phyloP scores from a whole-genome alignment of 2,888 invertebrate genomes.

The Epinotia bilunana region DNA sequence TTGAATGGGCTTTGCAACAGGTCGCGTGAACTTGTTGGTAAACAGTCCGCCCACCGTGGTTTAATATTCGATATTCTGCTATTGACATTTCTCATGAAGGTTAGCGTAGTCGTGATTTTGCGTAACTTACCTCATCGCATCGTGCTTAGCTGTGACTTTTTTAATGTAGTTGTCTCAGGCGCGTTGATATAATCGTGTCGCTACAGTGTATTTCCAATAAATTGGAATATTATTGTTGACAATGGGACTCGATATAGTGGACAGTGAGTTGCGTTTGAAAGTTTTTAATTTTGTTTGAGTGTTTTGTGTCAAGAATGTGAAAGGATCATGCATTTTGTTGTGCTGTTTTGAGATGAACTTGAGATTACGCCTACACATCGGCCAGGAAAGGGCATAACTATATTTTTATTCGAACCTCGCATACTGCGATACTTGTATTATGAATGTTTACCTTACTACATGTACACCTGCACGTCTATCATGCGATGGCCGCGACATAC shows the following conservation, averaged over 20 bases:
- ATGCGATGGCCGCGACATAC: too few species aligned
- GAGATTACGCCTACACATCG: constrained; percentile 39
- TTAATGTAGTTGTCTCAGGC: constrained; percentile 64
- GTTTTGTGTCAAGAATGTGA: constrained; percentile 29
- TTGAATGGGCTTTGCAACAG: background rate
- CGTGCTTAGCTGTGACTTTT: constrained; percentile 67
- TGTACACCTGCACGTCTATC: too few species aligned
- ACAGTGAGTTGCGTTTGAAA: constrained; percentile 54
- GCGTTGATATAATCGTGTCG: constrained; percentile 63
- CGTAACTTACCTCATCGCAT: constrained; percentile 73
- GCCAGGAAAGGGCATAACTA: constrained; percentile 36
- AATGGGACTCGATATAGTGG: constrained; percentile 59
- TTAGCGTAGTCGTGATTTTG: constrained; percentile 79
- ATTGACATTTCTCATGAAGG: constrained; percentile 83
- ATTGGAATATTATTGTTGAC: constrained; percentile 47
- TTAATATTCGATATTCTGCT: constrained; percentile 67
- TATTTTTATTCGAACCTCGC: constrained; percentile 11
- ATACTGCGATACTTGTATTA: background rate
- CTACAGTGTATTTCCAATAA: constrained; percentile 42
- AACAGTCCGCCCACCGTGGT: constrained; percentile 58
- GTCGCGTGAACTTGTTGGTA: constrained; percentile 48
- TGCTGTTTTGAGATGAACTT: constrained; percentile 28
- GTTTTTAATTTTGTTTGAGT: constrained; percentile 32
- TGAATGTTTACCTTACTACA: too few species aligned
- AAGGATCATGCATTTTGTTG: constrained; percentile 28